Evolutionary conservation across 2,797 vertebrate genomes (phyloP).

Genomic region (Myoxocephalus aenaeus): DNA sequence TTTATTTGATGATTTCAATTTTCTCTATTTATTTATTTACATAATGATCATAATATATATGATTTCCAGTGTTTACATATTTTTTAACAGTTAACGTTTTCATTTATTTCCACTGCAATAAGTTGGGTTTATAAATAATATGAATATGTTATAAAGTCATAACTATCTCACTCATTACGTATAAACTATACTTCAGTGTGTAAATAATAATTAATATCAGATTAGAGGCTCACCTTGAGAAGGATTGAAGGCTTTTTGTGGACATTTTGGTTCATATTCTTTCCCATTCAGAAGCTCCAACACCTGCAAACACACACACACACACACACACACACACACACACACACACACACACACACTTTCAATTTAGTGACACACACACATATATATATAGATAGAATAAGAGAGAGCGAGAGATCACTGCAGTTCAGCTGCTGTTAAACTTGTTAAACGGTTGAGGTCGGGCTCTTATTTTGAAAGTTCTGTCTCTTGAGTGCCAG

Average conservation of each 20-base stretch:
- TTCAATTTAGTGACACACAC: too few relatives aligned
- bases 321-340: background rate
- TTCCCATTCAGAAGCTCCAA: conserved; percentile 92
- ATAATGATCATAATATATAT: too few relatives aligned
- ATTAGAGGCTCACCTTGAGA: conserved; percentile 84
- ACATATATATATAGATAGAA: too few relatives aligned
- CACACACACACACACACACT: too few relatives aligned
- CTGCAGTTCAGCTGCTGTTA: background rate
- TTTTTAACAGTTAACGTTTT: background rate
- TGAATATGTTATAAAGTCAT: background rate
- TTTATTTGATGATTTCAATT: too few relatives aligned
- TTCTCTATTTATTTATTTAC: too few relatives aligned
- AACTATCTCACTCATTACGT: background rate
- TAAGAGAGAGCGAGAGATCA: too few relatives aligned
- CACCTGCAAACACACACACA: conserved; percentile 79
- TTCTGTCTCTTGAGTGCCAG: background rate
- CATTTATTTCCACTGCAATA: background rate
- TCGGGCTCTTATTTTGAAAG: conserved; percentile 12
- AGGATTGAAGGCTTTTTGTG: conserved; percentile 56
- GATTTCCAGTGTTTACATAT: background rate
- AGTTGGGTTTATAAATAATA: background rate
- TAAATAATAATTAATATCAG: background rate
- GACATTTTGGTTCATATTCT: conserved; percentile 82
- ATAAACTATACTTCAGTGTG: background rate
- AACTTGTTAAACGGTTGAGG: background rate